Conservation (phyloP, 2,888 invertebrate genomes). For the Pseudolycoriella hygida region DNA sequence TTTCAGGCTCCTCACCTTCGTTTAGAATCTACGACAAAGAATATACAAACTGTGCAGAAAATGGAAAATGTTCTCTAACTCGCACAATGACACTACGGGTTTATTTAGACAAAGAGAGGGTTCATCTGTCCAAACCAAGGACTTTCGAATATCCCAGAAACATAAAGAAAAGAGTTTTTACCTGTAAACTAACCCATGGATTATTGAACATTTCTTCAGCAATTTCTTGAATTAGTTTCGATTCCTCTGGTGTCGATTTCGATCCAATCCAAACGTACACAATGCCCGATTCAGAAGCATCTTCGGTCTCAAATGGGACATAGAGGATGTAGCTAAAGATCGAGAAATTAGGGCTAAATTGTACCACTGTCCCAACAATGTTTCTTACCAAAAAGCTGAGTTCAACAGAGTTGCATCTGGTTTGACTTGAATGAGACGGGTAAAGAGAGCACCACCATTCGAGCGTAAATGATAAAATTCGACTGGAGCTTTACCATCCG, state of each 20-base stretch:
- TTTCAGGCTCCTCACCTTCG: constrained; percentile 94
- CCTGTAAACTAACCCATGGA: constrained; percentile 60
- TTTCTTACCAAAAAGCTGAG: constrained; percentile 78
- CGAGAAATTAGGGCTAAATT: background rate
- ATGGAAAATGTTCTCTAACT: too few species aligned
- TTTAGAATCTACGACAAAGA: constrained; percentile 45
- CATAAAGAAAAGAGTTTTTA: constrained; percentile 30
- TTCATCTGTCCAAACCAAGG: too few species aligned
- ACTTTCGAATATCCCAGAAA: too few species aligned
- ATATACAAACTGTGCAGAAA: background rate
- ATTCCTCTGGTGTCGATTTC: constrained; percentile 69
- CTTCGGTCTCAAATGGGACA: constrained; percentile 79
- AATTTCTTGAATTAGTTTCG: constrained; percentile 72
- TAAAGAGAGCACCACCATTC: constrained; percentile 88
- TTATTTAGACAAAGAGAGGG: too few species aligned
- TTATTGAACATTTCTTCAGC: constrained; percentile 85
- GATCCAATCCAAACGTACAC: constrained; percentile 93
- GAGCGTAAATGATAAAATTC: constrained; percentile 91
- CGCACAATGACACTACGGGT: too few species aligned
- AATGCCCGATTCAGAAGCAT: constrained; percentile 62
- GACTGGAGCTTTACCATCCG: constrained; percentile 38
- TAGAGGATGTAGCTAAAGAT: constrained; percentile 66
- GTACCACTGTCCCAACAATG: background rate
- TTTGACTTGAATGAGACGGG: constrained; percentile 76
- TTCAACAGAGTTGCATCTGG: constrained; percentile 74